Base-by-base conservation (phyloP, 2,797 vertebrate species). In the Thripadectes ignobilis region DNA sequence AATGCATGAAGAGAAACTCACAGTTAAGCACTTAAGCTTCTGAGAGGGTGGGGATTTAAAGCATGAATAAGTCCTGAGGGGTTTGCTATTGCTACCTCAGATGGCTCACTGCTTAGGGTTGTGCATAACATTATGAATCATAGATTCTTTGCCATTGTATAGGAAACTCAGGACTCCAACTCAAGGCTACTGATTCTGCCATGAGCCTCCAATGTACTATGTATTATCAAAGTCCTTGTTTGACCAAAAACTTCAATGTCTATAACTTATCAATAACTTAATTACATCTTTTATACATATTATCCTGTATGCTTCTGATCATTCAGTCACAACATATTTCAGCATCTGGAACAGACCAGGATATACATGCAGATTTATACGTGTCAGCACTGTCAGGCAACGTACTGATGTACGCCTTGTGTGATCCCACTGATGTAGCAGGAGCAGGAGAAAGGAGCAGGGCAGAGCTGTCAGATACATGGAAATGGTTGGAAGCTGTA, bases 11-110 rank as follows among this genome's bases (percentile, higher is more conserved):
- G 48, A 93, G 69, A 88, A 95, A 93, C 24, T 58, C 79, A 65
- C 38, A 84, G 92, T 68, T 89, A 94, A 80, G 79, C 49, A 92
- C 7, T 1, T 71, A 96, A 93, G 66, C 75, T 46, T 71, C 66
- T 2, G 2, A 78, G 76, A 92, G 58, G 18, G 54, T 75, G 73
- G 39, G 76, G 66, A 93, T 95, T 94, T 86, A 81, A 88, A 84
- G 66, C 66, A 66, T 1, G 7, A 76, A 39, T 63, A 46, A 88
- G 52, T 77, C 72, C 78, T 62, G 39, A 49, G 83, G 66, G 83
- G 41, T 94, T 55, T 88, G 76, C 46, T 91, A 4, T 23, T 58
- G 62, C 54, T 75, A 19, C 69, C 51, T 75, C 34, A 58, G 49
- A 45, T 38, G 32, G n/a, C 69, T 86, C 69, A 22, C 43, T 68